phyloP scores from a whole-genome alignment of 2,888 invertebrate genomes.

The Cistogaster globosa region DNA sequence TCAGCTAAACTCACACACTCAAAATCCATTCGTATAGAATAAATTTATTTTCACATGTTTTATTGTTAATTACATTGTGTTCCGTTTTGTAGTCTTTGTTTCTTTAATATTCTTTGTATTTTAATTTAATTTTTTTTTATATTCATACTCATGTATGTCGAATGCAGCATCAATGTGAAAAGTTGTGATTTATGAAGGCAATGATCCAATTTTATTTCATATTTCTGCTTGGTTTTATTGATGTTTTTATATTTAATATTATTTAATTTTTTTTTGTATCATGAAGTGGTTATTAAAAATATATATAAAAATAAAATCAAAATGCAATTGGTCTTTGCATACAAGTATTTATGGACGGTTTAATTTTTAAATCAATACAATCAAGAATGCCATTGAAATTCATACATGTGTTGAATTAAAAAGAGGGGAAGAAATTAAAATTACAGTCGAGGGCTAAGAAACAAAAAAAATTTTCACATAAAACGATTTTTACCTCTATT shows the following conservation, averaged over 20 bases:
- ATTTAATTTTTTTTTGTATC: constrained; percentile 39
- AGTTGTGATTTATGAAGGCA: constrained; percentile 64
- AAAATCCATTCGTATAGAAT: constrained; percentile 20
- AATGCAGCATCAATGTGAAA: constrained; percentile 40
- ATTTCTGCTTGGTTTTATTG: constrained; percentile 24
- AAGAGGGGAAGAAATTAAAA: background rate
- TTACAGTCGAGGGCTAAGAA: constrained; percentile 1
- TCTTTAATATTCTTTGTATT: constrained; percentile 22
- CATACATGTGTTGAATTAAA: background rate
- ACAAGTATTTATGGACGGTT: constrained; percentile 25
- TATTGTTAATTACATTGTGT: constrained; percentile 60
- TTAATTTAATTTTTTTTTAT: constrained; percentile 1
- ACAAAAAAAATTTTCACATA: background rate
- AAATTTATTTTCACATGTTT: constrained; percentile 54
- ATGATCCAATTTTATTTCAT: constrained; percentile 59
- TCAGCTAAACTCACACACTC: background rate
- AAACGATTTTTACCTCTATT: no score
- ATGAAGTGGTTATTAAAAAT: constrained; percentile 6
- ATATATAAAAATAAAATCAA: constrained; percentile 26
- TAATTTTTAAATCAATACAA: constrained; percentile 43
- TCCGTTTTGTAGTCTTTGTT: constrained; percentile 28
- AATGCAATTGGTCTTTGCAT: constrained; percentile 36
- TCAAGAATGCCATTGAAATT: constrained; percentile 1
- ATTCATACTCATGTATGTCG: constrained; percentile 46
- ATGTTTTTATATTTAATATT: constrained; percentile 11